Evolutionary conservation across 1,140 invertebrate genomes (phyloP).

Genomic region (Sinonovacula constricta): DNA sequence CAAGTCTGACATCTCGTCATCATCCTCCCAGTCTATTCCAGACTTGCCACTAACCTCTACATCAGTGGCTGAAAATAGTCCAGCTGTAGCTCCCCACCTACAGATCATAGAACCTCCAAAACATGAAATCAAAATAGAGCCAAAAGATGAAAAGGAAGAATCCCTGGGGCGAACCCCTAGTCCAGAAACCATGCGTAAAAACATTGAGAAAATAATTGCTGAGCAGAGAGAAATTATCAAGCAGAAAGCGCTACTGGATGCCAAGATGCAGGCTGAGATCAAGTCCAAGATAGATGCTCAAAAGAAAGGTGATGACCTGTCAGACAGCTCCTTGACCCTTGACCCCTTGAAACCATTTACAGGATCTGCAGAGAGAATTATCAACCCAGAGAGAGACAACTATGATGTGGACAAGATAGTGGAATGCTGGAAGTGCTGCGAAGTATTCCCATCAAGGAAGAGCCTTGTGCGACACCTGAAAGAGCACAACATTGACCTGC

Average conservation of each 20-base stretch:
- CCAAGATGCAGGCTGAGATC: slow-evolving; percentile 47
- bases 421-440: slow-evolving; percentile 73
- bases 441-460: slow-evolving; percentile 69
- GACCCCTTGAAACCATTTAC: slow-evolving; percentile 51
- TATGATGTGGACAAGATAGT: slow-evolving; percentile 74
- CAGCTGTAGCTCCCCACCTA: slow-evolving; percentile 21
- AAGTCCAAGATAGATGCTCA: slow-evolving; percentile 36
- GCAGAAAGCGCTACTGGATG: slow-evolving; percentile 42
- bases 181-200: slow-evolving; percentile 38
- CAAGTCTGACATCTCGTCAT: slow-evolving; percentile 4
- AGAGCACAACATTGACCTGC: slow-evolving; percentile 82
- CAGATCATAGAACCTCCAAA: slow-evolving; percentile 12
- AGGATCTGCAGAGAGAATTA: slow-evolving; percentile 61
- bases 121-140: neutral
- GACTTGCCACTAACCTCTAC: neutral
- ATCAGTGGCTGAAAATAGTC: neutral
- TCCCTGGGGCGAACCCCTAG: neutral
- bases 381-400: slow-evolving; percentile 71
- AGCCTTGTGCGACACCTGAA: slow-evolving; percentile 72
- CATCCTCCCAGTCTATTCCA: neutral
- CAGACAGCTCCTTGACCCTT: slow-evolving; percentile 6
- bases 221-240: slow-evolving; percentile 45
- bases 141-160: neutral
- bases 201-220: slow-evolving; percentile 47
- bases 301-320: slow-evolving; percentile 6